These are phyloP conservation scores for Germaria angustata DNA, from an alignment of 2,888 invertebrate genomes.

Conservation along the genomic window DNA sequence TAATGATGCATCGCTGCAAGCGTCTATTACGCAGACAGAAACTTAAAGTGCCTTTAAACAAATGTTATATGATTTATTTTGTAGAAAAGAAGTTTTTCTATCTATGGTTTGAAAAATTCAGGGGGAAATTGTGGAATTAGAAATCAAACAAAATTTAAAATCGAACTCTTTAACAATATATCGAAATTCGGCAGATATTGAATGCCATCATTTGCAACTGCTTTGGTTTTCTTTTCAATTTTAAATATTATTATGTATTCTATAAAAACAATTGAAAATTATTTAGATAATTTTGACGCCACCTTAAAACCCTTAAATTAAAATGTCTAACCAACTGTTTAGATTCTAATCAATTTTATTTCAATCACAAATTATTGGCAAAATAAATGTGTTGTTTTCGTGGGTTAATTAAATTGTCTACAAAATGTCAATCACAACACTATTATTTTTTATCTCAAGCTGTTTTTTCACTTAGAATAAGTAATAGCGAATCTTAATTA, in stretches of 20 bases:
- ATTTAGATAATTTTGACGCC: neutral
- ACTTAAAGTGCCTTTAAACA: neutral
- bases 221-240: no score
- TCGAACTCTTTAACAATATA: no score
- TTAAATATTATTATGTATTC: no score
- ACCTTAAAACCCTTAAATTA: neutral
- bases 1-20: neutral
- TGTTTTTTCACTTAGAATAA: slow-evolving; percentile 14
- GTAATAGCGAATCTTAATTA: slow-evolving; percentile 12
- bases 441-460: neutral
- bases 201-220: no score
- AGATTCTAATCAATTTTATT: neutral
- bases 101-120: no score
- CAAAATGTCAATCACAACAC: slow-evolving; percentile 36
- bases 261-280: no score
- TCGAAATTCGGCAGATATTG: no score
- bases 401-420: slow-evolving; percentile 41
- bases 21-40: neutral
- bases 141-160: no score
- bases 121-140: no score
- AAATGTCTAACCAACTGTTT: neutral
- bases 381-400: neutral
- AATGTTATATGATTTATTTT: no score
- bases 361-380: neutral
- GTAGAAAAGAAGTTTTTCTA: no score